Conservation (phyloP, 2,113 vertebrate species). For the Siniperca chuatsi region DNA sequence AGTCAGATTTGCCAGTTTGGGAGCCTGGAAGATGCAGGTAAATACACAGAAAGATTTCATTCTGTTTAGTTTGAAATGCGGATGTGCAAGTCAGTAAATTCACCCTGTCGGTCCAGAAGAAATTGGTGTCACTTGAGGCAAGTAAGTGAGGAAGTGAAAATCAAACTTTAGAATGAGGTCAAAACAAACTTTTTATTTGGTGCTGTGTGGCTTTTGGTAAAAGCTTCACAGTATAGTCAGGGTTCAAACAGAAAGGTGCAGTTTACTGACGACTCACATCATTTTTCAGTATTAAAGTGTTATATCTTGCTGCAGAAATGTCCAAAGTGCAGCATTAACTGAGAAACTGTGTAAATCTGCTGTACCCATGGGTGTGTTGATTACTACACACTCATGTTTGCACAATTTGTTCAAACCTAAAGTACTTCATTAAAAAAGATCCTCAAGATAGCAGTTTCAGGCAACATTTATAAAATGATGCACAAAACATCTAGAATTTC, state of each 20-base stretch:
- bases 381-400: background rate
- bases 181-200: constrained; percentile 24
- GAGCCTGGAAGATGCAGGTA: constrained; percentile 90
- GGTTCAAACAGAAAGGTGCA: background rate
- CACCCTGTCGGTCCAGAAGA: background rate
- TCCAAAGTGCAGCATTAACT: background rate
- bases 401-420: background rate
- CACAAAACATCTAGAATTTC: background rate
- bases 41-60: background rate
- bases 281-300: background rate
- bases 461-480: background rate
- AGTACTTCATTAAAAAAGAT: background rate
- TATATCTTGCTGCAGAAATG: background rate
- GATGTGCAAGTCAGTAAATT: background rate
- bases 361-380: background rate
- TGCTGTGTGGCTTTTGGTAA: background rate
- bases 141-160: constrained; percentile 22
- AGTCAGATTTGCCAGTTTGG: constrained; percentile 94
- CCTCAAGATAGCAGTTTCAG: background rate
- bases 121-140: background rate
- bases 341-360: background rate
- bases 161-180: constrained; percentile 15
- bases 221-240: background rate
- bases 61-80: background rate
- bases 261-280: background rate